Percentiles rank a stretch among this genome's conserved stretches.
phyloP scores from a whole-genome alignment of 2,113 vertebrate genomes.

The Rutilus rutilus region DNA sequence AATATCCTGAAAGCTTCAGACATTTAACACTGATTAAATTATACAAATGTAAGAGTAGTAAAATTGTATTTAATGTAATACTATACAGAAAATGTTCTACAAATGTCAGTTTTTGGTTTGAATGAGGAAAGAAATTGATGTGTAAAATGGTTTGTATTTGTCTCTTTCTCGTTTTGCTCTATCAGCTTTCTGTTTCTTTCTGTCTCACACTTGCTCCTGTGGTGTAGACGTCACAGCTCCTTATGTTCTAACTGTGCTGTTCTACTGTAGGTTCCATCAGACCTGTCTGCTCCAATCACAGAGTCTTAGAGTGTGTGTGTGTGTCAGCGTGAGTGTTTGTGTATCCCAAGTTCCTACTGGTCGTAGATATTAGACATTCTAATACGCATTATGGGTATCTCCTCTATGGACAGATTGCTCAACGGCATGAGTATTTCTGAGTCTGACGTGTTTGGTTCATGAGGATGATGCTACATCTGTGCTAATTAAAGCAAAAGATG shows the following conservation, averaged over 20 bases:
- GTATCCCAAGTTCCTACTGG: background rate
- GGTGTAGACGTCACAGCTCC: slow-evolving; percentile 38
- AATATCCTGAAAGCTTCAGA: no score
- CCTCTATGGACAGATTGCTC: background rate
- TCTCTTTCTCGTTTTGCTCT: background rate
- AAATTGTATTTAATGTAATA: no score
- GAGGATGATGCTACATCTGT: slow-evolving; percentile 16
- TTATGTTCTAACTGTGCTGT: slow-evolving; percentile 26
- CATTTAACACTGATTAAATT: no score
- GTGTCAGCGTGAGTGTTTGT: background rate
- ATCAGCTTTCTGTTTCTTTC: background rate
- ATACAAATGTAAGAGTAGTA: no score
- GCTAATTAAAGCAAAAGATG: slow-evolving; percentile 3
- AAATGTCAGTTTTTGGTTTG: background rate
- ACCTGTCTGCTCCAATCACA: slow-evolving; percentile 6
- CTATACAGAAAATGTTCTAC: background rate
- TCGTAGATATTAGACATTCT: background rate
- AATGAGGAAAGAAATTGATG: background rate
- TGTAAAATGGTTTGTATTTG: background rate
- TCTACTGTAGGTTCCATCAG: slow-evolving; percentile 1
- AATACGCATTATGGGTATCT: background rate
- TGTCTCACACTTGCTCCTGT: slow-evolving; percentile 7
- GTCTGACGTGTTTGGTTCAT: background rate
- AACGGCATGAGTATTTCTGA: background rate
- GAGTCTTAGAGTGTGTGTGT: background rate